Base-by-base conservation (phyloP, 2,888 invertebrate species). In the Pammene aurita region DNA sequence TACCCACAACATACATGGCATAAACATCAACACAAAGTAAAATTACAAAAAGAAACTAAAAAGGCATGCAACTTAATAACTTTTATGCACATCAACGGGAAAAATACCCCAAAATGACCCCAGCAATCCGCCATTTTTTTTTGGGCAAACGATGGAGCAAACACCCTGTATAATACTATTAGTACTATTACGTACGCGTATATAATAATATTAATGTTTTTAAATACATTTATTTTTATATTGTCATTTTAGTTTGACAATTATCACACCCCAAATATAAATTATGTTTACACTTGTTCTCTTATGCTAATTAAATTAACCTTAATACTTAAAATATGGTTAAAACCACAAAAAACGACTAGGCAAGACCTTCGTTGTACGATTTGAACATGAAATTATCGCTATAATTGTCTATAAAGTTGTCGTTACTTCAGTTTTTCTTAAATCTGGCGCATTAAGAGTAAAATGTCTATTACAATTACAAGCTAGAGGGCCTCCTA, bases 401-500 rank as follows among this genome's bases (percentile, higher is more conserved):
- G 56, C 46, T 50, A 55, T 11, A 61, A 58, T 54, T 62, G 46
- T 72, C 67, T 71, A 92, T 13, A 92, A 80, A 81, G 85, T 88
- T 71, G 92, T 92, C 52, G 90, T 86, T 58, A 86, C 77, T 80
- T 92, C 91, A 76, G 80, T 84, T 72, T 80, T 85, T 71, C 81
- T 86, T 65, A 90, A 83, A 79, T 87, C 85, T 63, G 91, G 90
- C 65, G 90, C 90, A 72, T 90, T 87, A 42, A 92, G 78, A 64
- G 87, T 88, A 73, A 92, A 92, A 82, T 92, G 91, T 73, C 92
- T 89, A 76, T 91, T 90, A 76, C 92, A 92, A 74, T 84, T 87
- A 76, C 92, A 92, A 72, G 84, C 83, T 64, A 83, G 66, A n/a
- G 85, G 82, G 61, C 90, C 89, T 41, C 90, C 89, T 77, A 92